Evolutionary conservation across 1,140 invertebrate species (phyloP).

Genomic region (Drosophila melanica): DNA sequence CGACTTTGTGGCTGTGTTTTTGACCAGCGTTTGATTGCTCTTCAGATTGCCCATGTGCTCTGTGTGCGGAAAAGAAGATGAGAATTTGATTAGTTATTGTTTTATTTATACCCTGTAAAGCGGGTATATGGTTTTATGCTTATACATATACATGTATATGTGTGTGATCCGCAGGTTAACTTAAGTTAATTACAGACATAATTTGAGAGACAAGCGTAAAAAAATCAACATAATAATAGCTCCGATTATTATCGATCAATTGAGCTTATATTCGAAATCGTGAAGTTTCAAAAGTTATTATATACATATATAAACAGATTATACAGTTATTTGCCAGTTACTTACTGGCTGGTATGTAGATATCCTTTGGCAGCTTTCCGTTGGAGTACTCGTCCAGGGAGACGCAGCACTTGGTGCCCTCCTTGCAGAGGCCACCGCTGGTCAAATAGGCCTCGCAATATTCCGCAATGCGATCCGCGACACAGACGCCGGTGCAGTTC

Average conservation of each 20-base stretch:
- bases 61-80: conserved; percentile 2
- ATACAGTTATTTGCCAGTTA: no score
- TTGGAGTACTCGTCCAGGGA: conserved; percentile 88
- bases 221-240: no score
- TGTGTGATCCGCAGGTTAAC: no score
- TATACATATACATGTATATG: no score
- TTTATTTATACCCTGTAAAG: no score
- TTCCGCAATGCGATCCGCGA: conserved; percentile 90
- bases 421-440: conserved; percentile 88
- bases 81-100: neutral
- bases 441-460: conserved; percentile 94
- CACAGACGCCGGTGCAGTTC: conserved; percentile 91
- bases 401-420: conserved; percentile 90
- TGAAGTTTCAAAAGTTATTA: no score
- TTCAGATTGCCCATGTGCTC: conserved; percentile 77
- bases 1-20: conserved; percentile 50
- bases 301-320: no score
- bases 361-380: conserved; percentile 88
- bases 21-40: conserved; percentile 56
- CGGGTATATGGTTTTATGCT: no score
- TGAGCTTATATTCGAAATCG: no score
- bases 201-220: no score
- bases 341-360: conserved; percentile 87
- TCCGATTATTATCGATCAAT: no score
- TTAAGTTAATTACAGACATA: neutral